phyloP scores from a whole-genome alignment of 2,888 invertebrate species.

The Oscheius sp. region DNA sequence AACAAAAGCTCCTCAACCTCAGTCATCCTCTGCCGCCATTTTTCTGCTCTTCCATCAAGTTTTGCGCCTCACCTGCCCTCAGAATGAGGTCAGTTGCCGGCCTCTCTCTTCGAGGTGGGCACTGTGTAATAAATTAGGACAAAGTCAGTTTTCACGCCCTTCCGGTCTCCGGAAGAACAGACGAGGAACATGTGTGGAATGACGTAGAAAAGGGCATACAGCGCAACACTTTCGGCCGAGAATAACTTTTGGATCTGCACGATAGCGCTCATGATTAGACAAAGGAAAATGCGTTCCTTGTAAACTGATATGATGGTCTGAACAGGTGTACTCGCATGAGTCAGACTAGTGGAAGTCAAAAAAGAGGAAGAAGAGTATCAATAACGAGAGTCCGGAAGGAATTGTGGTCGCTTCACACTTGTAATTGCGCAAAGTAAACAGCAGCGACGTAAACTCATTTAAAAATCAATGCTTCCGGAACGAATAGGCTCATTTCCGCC shows the following conservation, averaged over 20 bases:
- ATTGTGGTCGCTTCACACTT: conserved; percentile 15
- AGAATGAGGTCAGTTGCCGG: conserved; percentile 6
- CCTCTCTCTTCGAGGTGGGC: not conserved
- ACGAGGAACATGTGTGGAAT: not conserved
- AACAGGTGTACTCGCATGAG: too few species aligned
- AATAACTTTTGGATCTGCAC: not conserved
- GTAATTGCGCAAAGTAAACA: conserved; percentile 33
- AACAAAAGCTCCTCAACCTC: too few species aligned
- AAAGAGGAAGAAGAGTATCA: not conserved
- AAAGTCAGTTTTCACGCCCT: not conserved
- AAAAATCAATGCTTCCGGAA: conserved; percentile 5
- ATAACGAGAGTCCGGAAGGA: not conserved
- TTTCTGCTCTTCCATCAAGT: too few species aligned
- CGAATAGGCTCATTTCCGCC: too few species aligned
- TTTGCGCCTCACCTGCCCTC: too few species aligned
- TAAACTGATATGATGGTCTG: too few species aligned
- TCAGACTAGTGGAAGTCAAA: not conserved
- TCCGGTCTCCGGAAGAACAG: not conserved
- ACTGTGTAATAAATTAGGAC: conserved; percentile 2
- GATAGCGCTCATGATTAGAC: too few species aligned
- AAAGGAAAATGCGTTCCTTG: too few species aligned
- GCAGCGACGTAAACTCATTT: conserved; percentile 15
- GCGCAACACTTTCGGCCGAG: not conserved
- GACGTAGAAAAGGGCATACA: not conserved
- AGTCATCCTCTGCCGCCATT: too few species aligned